These are phyloP conservation scores for Jordanella pulchra DNA, from an alignment of 2,797 vertebrate species.

Conservation along the genomic window DNA sequence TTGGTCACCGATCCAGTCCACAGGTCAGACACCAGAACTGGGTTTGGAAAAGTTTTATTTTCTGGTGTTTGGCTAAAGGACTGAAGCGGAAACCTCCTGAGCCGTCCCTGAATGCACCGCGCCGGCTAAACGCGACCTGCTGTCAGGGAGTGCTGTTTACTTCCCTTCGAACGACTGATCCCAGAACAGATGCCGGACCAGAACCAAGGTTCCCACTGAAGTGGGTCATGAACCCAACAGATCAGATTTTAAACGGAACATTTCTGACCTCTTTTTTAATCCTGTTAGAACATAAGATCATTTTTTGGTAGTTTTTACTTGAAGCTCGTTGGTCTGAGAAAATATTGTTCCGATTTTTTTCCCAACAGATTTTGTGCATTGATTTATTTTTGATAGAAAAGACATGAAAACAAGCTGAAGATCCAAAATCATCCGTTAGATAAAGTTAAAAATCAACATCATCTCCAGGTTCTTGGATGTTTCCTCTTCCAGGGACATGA, in stretches of 20 bases:
- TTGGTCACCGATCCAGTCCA: background rate
- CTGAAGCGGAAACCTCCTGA: background rate
- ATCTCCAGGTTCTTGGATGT: background rate
- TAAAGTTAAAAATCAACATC: too few species aligned
- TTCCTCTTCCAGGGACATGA: background rate
- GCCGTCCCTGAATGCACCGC: slow-evolving; percentile 21
- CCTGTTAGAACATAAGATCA: background rate
- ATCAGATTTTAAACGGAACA: too few species aligned
- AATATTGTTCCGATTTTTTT: too few species aligned
- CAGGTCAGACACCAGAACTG: background rate
- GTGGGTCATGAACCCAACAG: too few species aligned
- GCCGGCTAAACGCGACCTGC: background rate
- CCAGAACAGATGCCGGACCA: slow-evolving; percentile 15
- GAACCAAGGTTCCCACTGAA: background rate
- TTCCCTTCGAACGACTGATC: slow-evolving; percentile 14
- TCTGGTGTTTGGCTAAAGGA: background rate
- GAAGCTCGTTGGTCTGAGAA: too few species aligned
- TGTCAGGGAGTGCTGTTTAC: slow-evolving; percentile 15
- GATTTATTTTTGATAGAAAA: too few species aligned
- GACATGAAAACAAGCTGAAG: background rate
- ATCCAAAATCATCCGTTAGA: background rate
- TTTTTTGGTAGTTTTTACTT: too few species aligned
- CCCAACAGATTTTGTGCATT: too few species aligned
- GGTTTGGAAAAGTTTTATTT: background rate
- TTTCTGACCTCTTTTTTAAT: too few species aligned